Evolutionary conservation across 2,888 invertebrate species (phyloP), one percentile per base, ranked within the genome.

Genomic region (Alloplasta piceator): DNA sequence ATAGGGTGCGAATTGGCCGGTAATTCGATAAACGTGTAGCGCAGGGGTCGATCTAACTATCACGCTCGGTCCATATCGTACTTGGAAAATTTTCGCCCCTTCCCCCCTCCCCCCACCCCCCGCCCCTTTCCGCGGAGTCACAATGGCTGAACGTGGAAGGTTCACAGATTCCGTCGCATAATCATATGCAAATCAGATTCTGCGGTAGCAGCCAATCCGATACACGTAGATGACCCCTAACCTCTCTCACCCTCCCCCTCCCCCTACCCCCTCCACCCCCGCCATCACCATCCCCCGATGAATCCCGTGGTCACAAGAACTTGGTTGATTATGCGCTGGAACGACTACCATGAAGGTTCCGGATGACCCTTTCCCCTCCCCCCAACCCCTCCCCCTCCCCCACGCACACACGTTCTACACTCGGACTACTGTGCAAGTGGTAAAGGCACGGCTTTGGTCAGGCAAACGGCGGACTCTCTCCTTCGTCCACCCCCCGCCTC

Each of bases 181-280:
- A 84, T 85, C 85, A 83, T 82, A 84, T 85, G 84, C 82, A 84
- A 79, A 86, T 84, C 80, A 80, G 72, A 83, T 84, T 78, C 58
- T 48, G 43, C 43, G 36, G 61, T 12, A 41, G 41, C n/a, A 50
- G 56, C 68, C 80, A 78, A 80, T 82, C 82, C 80, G 75, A 82
- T 70, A 72, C 72, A 64, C 72, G 82, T 82, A 73, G 16, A 12
- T 73, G 72, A 67, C 14, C 52, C 16, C 26, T 26, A 26, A 26
- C 26, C 26, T 50, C 50, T 63, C 43, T 63, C 9, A 50, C 14
- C 3, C 26, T 26, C 3, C 26, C 26, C 3, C 26, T 3, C 26
- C 26, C 3, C 26, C 1, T 26, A 3, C 26, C 26, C 26, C 26
- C 3, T 26, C 3, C 26, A 26, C 26, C 26, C 26, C 3, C 26